These are phyloP conservation scores for Ciconia nigra DNA, from an alignment of 2,797 vertebrate species.

Conservation along the genomic window DNA sequence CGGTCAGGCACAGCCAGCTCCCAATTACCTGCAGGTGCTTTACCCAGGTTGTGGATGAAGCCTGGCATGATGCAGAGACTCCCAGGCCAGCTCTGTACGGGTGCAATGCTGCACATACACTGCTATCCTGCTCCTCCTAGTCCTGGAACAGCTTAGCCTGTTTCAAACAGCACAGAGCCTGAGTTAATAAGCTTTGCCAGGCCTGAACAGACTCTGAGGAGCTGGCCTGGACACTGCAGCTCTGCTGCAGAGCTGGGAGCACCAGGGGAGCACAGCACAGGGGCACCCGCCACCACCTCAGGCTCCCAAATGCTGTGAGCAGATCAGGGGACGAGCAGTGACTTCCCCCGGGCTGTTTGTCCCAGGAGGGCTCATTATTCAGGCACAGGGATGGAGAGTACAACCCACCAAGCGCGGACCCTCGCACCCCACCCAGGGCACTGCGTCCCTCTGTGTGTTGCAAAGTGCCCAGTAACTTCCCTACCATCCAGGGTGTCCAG, in stretches of 20 bases:
- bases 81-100: background rate
- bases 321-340: accelerated
- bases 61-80: background rate
- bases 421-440: background rate
- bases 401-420: background rate
- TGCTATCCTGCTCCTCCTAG: background rate
- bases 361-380: background rate
- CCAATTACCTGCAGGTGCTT: constrained; percentile 22
- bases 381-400: background rate
- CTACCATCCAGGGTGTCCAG: background rate
- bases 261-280: background rate
- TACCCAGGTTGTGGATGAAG: background rate
- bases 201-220: background rate
- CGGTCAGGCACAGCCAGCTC: background rate
- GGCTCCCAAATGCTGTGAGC: background rate
- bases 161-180: background rate
- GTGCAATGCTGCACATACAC: background rate
- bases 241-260: background rate
- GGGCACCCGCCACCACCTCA: background rate
- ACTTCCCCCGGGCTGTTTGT: background rate
- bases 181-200: background rate
- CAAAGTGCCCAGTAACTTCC: background rate
- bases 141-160: background rate
- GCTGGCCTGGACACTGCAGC: background rate
- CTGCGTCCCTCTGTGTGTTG: accelerated